Evolutionary conservation across 2,113 vertebrate genomes (phyloP).

Genomic region (Orthonyx spaldingii): DNA sequence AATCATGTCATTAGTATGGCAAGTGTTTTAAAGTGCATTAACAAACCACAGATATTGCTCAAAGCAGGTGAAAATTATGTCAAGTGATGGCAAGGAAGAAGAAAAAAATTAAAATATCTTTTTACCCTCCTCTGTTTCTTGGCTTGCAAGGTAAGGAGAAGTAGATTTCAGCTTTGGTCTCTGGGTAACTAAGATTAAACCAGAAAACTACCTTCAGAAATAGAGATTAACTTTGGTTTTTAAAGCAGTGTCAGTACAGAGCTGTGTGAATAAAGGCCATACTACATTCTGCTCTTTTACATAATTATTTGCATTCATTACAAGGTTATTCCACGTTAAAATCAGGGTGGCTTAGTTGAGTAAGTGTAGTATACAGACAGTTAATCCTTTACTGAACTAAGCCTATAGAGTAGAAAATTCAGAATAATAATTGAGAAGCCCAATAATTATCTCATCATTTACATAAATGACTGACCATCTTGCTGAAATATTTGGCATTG

Average conservation of each 20-base stretch:
- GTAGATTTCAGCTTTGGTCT: not conserved
- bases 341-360: not conserved
- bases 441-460: not conserved
- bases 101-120: not conserved
- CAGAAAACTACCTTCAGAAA: not conserved
- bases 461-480: not conserved
- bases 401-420: not conserved
- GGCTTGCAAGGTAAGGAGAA: not conserved
- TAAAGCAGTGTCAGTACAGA: not conserved
- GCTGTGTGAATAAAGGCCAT: not conserved
- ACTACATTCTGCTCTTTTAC: not conserved
- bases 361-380: not conserved
- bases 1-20: not conserved
- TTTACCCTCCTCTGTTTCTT: not conserved
- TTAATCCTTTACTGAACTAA: not conserved
- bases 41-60: not conserved
- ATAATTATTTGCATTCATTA: not conserved
- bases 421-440: not conserved
- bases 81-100: not conserved
- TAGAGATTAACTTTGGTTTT: not conserved
- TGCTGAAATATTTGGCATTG: not conserved
- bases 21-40: not conserved
- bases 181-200: conserved; percentile 19
- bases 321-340: not conserved
- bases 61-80: not conserved